A percentile compares a stretch with the other conserved stretches of the same genome.
phyloP scores from a whole-genome alignment of 2,797 vertebrate species.

The Falco naumanni region DNA sequence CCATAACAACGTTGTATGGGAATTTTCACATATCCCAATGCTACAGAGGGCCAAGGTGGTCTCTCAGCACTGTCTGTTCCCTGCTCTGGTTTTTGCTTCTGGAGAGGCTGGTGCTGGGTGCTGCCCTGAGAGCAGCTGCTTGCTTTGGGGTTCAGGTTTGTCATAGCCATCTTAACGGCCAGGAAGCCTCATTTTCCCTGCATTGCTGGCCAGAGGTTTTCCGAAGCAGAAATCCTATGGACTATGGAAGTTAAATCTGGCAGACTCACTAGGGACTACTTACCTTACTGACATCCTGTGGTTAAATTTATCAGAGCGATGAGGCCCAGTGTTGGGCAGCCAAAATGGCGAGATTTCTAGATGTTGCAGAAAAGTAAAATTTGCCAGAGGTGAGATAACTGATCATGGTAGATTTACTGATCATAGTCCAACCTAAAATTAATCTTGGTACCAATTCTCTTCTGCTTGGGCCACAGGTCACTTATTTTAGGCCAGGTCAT shows the following conservation, averaged over 20 bases:
- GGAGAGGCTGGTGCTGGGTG: not conserved
- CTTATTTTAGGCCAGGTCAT: not conserved
- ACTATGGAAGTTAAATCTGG: not conserved
- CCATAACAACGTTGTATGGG: not conserved
- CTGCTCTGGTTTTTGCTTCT: not conserved
- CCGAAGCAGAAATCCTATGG: not conserved
- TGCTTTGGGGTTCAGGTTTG: not conserved
- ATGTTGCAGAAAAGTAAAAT: not conserved
- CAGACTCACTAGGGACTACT: not conserved
- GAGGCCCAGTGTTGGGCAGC: not conserved
- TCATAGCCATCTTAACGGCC: not conserved
- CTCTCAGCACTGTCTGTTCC: not conserved
- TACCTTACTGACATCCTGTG: not conserved
- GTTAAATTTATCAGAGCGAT: not conserved
- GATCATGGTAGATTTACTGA: not conserved
- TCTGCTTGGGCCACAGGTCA: not conserved
- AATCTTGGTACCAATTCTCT: not conserved
- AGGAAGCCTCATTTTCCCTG: not conserved
- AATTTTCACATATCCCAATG: not conserved
- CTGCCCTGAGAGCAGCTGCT: not conserved
- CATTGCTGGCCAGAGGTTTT: not conserved
- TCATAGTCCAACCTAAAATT: not conserved
- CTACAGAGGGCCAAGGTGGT: accelerated
- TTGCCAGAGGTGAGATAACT: not conserved
- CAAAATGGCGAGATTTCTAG: not conserved